Conservation (phyloP, 2,113 vertebrate species). For the Oncorhynchus masou region DNA sequence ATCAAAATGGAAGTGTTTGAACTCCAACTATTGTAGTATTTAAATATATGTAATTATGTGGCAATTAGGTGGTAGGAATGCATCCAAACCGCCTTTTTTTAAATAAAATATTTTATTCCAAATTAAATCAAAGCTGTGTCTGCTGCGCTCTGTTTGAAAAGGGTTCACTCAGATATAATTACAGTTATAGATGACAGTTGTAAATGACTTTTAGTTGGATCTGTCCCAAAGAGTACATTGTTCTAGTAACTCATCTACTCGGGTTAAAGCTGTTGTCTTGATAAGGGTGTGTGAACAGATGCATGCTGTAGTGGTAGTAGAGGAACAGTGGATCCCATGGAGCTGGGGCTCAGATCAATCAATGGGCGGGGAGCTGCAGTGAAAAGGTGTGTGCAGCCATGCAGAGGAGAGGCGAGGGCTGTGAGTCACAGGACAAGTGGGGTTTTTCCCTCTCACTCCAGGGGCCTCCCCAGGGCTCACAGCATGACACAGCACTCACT, state of each 20-base stretch:
- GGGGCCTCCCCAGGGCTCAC: conserved; percentile 10
- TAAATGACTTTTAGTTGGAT: conserved; percentile 24
- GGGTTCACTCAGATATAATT: conserved; percentile 20
- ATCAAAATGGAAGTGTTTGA: conserved; percentile 70
- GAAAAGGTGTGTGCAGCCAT: not conserved
- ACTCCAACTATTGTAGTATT: conserved; percentile 57
- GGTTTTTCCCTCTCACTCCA: conserved; percentile 7
- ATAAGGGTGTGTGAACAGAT: not conserved
- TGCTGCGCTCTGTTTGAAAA: conserved; percentile 23
- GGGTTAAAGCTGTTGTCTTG: conserved; percentile 1
- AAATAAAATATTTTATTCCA: conserved; percentile 15
- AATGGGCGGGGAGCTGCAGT: not conserved
- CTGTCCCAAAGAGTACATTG: conserved; percentile 1
- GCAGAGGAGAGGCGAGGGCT: not conserved
- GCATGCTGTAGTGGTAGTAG: not conserved
- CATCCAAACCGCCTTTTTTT: conserved; percentile 19
- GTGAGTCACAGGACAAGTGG: not conserved
- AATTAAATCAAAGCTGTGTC: conserved; percentile 15
- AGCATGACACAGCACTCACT: too few relatives aligned
- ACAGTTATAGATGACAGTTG: conserved; percentile 18
- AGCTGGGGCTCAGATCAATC: not conserved
- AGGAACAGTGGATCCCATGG: not conserved
- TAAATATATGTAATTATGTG: conserved; percentile 54
- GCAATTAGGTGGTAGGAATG: conserved; percentile 52
- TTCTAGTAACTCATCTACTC: conserved; percentile 8